phyloP scores from a whole-genome alignment of 2,797 vertebrate species.

The Myotis findleyi region DNA sequence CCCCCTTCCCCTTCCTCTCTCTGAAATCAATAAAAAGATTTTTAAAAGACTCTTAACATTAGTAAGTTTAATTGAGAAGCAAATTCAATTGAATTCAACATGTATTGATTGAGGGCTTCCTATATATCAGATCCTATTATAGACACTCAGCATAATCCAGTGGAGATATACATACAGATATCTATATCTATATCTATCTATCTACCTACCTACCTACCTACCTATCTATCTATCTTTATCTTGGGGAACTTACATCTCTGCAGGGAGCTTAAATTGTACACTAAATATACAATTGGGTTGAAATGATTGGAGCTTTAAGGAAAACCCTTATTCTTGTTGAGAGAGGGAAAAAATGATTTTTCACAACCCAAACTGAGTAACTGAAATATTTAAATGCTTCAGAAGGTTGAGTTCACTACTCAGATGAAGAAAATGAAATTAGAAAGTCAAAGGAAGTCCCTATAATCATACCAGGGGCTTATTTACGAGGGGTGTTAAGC shows the following conservation, averaged over 20 bases:
- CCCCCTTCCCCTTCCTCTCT: no score
- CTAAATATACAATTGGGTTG: not conserved
- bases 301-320: not conserved
- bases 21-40: no score
- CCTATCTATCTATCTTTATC: not conserved
- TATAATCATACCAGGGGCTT: not conserved
- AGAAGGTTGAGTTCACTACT: not conserved
- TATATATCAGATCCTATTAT: not conserved
- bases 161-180: not conserved
- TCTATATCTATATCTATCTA: not conserved
- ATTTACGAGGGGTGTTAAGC: not conserved
- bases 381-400: constrained; percentile 15
- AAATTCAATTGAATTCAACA: not conserved
- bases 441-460: not conserved
- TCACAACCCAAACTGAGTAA: not conserved
- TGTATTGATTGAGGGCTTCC: not conserved
- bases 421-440: constrained; percentile 2
- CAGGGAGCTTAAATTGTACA: not conserved
- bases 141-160: not conserved
- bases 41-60: not conserved
- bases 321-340: not conserved
- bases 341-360: not conserved
- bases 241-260: not conserved
- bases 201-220: no score
- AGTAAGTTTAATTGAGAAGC: constrained; percentile 28